Evolutionary conservation across 2,888 invertebrate genomes (phyloP), one percentile per base, ranked within the genome.

Genomic region (Melinopterus prodromus): DNA sequence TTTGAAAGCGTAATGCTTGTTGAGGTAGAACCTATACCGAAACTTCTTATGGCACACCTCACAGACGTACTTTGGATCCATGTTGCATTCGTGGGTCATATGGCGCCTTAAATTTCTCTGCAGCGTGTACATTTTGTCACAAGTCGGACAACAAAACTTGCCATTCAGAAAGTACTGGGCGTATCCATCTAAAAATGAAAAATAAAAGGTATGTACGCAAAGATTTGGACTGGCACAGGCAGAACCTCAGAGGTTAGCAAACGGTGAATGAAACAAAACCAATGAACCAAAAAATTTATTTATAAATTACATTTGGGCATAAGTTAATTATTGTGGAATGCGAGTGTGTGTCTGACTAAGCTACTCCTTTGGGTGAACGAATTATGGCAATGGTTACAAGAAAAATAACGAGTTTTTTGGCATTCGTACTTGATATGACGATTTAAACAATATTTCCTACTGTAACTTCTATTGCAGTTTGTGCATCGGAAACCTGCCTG

Each of bases 1-100:
- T 74, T 74, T 35, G 37, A 74, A 74, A 35, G 74, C 74, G 74
- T 74, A 74, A 35, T 74, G 74, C 9, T 74, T 74, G 7, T 74
- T n/a, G 69, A 81, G 15, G 37, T 80, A 71, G 75, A 77, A 91
- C 82, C 90, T 90, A 74, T 91, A 88, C 81, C 90, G 90, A 83
- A 91, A 90, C 74, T 83, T 84, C 82, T 87, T 88, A n/a, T 82
- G 84, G 80, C 90, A 90, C 7, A 85, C 80, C 7, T 81, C 80
- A 81, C 90, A 90, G 72, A 80, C 79, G 80, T 86, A 88, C n/a
- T 85, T 87, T 0, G 90, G 89, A 37, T 84, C 83, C 80, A 88
- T 87, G 14, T 74, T 78, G 76, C 79, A 80, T 78, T 78, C 79
- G 70, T 76, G 35, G 53, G 78, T 70, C 74, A 80, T 53, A 76